Percentiles rank a stretch among this genome's conserved stretches.
Evolutionary conservation across 2,888 invertebrate species (phyloP).

Genomic region (Aleiodes leptofemur): DNA sequence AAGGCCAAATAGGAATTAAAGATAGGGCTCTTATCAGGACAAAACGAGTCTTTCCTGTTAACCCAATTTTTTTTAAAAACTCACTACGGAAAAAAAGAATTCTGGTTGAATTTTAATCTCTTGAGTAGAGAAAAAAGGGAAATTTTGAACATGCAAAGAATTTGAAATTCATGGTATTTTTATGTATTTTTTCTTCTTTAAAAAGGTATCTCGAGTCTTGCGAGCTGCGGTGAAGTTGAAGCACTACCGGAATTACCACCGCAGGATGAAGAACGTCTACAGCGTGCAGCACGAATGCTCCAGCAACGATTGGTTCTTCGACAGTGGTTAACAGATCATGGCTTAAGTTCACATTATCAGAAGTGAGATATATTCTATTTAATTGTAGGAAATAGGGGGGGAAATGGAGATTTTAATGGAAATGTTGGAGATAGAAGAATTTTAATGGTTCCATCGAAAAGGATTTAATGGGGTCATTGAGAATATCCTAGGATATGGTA

Average conservation of each 20-base stretch:
- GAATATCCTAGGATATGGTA: no score
- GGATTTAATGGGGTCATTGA: no score
- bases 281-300: slow-evolving; percentile 86
- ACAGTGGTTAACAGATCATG: slow-evolving; percentile 88
- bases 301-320: slow-evolving; percentile 90
- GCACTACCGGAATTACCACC: slow-evolving; percentile 89
- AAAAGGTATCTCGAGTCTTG: slow-evolving; percentile 88
- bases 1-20: slow-evolving; percentile 46
- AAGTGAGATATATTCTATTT: slow-evolving; percentile 75
- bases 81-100: background rate
- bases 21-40: slow-evolving; percentile 48
- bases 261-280: slow-evolving; percentile 88
- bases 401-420: slow-evolving; percentile 1
- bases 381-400: background rate
- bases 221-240: slow-evolving; percentile 87
- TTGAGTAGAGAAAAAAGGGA: background rate
- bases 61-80: slow-evolving; percentile 26
- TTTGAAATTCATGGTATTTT: background rate
- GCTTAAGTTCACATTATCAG: slow-evolving; percentile 84
- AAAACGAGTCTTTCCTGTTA: slow-evolving; percentile 33
- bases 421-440: background rate
- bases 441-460: no score
- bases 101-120: slow-evolving; percentile 13
- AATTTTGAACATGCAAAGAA: background rate
- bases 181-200: background rate